A percentile compares a stretch with the other conserved stretches of the same genome.
These are phyloP conservation scores for Anoplophora glabripennis DNA, from an alignment of 1,140 invertebrate species.

Conservation along the genomic window DNA sequence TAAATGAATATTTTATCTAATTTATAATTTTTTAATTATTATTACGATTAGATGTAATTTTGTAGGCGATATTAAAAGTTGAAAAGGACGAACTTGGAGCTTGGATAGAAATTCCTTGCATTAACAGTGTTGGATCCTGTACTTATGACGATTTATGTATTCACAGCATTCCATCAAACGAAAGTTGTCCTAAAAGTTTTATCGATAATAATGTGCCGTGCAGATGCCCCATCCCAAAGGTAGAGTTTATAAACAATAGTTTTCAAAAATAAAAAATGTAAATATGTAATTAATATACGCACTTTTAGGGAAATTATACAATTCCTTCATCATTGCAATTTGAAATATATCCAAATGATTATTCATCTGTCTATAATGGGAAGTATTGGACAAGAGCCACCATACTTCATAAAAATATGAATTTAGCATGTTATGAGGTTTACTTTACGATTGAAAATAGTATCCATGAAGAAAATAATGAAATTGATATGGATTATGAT, in stretches of 20 bases:
- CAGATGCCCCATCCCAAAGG: slow-evolving; percentile 30
- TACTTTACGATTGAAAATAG: not conserved
- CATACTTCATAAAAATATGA: not conserved
- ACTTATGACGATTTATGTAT: slow-evolving; percentile 27
- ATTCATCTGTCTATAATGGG: not conserved
- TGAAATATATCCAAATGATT: not conserved
- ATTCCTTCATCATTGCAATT: slow-evolving; percentile 8
- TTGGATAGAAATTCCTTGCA: slow-evolving; percentile 26
- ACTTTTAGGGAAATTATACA: slow-evolving; percentile 31
- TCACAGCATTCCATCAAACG: slow-evolving; percentile 20
- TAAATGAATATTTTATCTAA: too few relatives aligned
- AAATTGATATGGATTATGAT: not conserved
- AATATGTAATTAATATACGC: too few relatives aligned
- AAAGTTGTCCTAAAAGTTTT: slow-evolving; percentile 24
- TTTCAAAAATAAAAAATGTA: too few relatives aligned
- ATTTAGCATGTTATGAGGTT: slow-evolving; percentile 1
- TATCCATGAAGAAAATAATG: not conserved
- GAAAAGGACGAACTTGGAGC: slow-evolving; percentile 11
- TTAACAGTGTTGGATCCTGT: slow-evolving; percentile 27
- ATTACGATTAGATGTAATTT: not conserved
- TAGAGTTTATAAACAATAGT: not conserved
- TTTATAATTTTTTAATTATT: too few relatives aligned
- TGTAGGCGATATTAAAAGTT: slow-evolving; percentile 16
- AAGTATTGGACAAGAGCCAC: slow-evolving; percentile 1
- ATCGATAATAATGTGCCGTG: slow-evolving; percentile 28